Evolutionary conservation across 1,140 invertebrate species (phyloP).

Genomic region (Drosophila chauvacae): DNA sequence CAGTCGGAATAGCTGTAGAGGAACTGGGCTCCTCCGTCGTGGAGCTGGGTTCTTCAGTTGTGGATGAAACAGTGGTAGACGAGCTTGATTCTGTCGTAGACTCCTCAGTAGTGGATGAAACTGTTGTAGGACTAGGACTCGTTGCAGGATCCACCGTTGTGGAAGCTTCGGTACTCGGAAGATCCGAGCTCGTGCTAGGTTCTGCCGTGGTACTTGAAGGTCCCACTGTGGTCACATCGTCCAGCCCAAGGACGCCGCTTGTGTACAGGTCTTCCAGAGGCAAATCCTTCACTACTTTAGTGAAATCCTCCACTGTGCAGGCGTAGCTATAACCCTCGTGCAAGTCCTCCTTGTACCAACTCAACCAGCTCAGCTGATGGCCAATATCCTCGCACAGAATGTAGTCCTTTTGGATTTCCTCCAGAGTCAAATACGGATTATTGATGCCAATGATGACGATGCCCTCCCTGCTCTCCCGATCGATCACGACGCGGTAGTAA

Average conservation of each 20-base stretch:
- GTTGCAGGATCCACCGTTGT: slow-evolving; percentile 11
- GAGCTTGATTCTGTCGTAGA: slow-evolving; percentile 11
- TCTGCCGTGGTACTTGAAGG: slow-evolving; percentile 12
- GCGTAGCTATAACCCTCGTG: slow-evolving; percentile 88
- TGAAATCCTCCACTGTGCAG: slow-evolving; percentile 87
- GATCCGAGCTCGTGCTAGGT: not conserved
- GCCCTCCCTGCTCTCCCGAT: slow-evolving; percentile 84
- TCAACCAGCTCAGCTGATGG: slow-evolving; percentile 85
- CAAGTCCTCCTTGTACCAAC: slow-evolving; percentile 85
- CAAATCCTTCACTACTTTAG: slow-evolving; percentile 85
- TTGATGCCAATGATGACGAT: slow-evolving; percentile 87
- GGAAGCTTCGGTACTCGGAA: not conserved
- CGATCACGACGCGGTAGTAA: slow-evolving; percentile 87
- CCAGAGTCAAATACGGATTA: slow-evolving; percentile 85
- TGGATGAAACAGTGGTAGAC: slow-evolving; percentile 15
- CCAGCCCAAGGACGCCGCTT: slow-evolving; percentile 71
- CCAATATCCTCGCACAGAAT: slow-evolving; percentile 86
- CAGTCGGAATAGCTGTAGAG: not conserved
- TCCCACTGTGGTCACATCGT: slow-evolving; percentile 35
- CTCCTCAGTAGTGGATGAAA: slow-evolving; percentile 6
- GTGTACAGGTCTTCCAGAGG: slow-evolving; percentile 73
- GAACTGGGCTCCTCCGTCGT: not conserved
- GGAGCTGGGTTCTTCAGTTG: slow-evolving; percentile 2
- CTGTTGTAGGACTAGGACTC: not conserved
- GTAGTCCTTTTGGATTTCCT: slow-evolving; percentile 80